A percentile compares a stretch with the other conserved stretches of the same genome.
Conservation (phyloP, 2,797 vertebrate species). For the Miichthys miiuy region DNA sequence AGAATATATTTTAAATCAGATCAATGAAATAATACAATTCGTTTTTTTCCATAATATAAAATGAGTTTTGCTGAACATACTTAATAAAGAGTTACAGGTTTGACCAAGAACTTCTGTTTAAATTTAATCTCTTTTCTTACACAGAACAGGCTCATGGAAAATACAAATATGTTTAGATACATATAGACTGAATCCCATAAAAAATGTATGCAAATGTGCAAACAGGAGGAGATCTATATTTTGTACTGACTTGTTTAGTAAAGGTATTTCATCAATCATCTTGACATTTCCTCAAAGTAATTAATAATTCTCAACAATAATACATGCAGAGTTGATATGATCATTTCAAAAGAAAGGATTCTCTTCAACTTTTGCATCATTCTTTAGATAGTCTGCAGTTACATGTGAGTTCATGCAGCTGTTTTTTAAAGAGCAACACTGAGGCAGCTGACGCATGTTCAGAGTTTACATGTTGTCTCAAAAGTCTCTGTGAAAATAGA, state of each 20-base stretch:
- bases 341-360: slow-evolving; percentile 6
- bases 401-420: not conserved
- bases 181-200: not conserved
- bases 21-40: not conserved
- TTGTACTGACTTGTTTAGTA: not conserved
- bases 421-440: not conserved
- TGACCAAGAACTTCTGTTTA: not conserved
- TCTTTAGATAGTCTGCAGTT: not conserved
- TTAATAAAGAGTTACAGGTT: too few relatives aligned
- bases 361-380: not conserved
- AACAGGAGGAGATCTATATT: not conserved
- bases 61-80: not conserved
- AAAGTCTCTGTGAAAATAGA: too few relatives aligned
- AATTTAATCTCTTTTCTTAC: not conserved
- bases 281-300: not conserved
- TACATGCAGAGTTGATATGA: not conserved
- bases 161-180: not conserved
- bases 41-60: not conserved
- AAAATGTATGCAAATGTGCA: not conserved
- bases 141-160: not conserved
- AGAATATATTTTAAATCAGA: not conserved
- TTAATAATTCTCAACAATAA: slow-evolving; percentile 1
- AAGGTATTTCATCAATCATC: not conserved
- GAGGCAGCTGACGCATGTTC: not conserved
- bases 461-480: not conserved